Conservation (phyloP, 2,888 invertebrate species). For the Lottia gigantea region DNA sequence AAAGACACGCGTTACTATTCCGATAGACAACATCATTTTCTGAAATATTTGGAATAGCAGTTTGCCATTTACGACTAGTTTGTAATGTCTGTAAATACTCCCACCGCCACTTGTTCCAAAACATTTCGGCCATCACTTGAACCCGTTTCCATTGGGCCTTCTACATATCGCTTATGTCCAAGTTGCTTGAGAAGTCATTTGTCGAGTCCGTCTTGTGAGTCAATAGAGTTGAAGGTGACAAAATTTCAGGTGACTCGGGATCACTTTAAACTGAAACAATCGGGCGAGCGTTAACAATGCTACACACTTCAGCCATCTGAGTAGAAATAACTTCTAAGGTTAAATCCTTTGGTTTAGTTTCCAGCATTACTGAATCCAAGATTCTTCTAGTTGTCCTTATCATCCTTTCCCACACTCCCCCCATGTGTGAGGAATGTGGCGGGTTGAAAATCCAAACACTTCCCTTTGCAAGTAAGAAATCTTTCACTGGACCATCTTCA, state of each 20-base stretch:
- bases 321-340: no score
- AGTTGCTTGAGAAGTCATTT: not conserved
- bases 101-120: no score
- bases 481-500: conserved; percentile 2
- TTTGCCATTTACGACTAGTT: no score
- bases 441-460: conserved; percentile 9
- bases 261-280: conserved; percentile 20
- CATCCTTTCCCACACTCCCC: conserved; percentile 5
- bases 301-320: no score
- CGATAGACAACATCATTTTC: no score
- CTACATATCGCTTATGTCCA: conserved; percentile 27
- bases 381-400: no score
- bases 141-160: conserved; percentile 29
- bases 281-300: not conserved
- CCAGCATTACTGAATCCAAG: no score
- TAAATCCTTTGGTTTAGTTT: not conserved
- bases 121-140: no score
- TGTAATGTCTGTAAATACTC: no score
- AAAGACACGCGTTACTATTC: no score
- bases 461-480: conserved; percentile 5
- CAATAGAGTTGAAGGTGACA: conserved; percentile 2
- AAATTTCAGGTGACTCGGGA: conserved; percentile 15
- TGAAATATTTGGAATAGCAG: no score
- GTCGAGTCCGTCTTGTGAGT: conserved; percentile 17
- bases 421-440: no score